These are phyloP conservation scores for Aleiodes sp. DNA, from an alignment of 1,140 invertebrate species.

Conservation along the genomic window DNA sequence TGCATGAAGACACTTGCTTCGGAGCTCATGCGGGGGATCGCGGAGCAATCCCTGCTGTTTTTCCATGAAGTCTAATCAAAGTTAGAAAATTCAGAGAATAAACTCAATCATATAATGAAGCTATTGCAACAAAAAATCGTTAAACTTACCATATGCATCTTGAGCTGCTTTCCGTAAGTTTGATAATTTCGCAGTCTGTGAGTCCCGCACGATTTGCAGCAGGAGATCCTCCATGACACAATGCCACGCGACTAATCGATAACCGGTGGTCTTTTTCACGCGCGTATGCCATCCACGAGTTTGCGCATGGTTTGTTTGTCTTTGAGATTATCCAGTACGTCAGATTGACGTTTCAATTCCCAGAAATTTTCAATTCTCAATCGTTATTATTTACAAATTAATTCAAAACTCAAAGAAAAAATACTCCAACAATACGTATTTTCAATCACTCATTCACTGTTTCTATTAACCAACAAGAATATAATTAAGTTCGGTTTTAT, in stretches of 20 bases:
- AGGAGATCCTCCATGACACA: constrained; percentile 83
- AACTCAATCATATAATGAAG: constrained; percentile 49
- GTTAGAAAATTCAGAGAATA: background rate
- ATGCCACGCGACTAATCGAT: constrained; percentile 60
- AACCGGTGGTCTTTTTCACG: constrained; percentile 33
- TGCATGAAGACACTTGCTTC: constrained; percentile 82
- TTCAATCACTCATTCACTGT: too few relatives aligned
- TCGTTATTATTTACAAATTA: background rate
- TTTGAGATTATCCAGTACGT: background rate
- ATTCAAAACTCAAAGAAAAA: too few relatives aligned
- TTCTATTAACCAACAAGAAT: too few relatives aligned
- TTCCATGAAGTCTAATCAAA: constrained; percentile 77
- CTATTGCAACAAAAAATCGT: constrained; percentile 67
- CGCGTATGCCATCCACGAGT: background rate
- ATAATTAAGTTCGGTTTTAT: too few relatives aligned
- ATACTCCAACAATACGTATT: too few relatives aligned
- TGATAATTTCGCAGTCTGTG: constrained; percentile 76
- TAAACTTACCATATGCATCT: constrained; percentile 77
- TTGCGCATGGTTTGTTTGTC: constrained; percentile 1
- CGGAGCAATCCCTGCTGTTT: constrained; percentile 80
- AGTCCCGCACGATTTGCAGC: constrained; percentile 80
- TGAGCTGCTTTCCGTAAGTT: constrained; percentile 79
- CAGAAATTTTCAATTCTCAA: background rate
- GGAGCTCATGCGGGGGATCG: constrained; percentile 83
- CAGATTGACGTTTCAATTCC: background rate